These are phyloP conservation scores for Rhopalosiphum maidis DNA, from an alignment of 1,140 invertebrate genomes.

Conservation along the genomic window DNA sequence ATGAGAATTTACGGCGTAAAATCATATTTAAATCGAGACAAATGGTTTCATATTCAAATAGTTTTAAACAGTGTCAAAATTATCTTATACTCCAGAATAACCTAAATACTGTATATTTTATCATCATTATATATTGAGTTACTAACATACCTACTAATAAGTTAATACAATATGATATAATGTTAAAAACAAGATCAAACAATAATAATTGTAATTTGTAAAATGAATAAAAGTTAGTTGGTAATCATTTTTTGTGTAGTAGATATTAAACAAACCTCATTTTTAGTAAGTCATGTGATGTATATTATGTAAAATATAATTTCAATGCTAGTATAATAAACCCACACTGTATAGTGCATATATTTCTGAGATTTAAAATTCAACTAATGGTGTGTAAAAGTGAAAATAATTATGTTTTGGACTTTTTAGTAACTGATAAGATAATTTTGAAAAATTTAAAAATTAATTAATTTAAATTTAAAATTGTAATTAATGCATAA, in stretches of 20 bases:
- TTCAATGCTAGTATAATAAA: too few species aligned
- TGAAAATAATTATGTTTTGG: too few species aligned
- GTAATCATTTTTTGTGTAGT: too few species aligned
- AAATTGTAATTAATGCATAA: too few species aligned
- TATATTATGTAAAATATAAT: not conserved
- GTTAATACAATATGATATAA: not conserved
- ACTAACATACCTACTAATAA: not conserved
- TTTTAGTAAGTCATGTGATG: not conserved
- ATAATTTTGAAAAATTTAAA: too few species aligned
- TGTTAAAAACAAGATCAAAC: not conserved
- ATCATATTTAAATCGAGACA: conserved; percentile 14
- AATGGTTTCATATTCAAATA: conserved; percentile 13
- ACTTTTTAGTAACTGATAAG: too few species aligned
- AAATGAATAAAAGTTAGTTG: not conserved
- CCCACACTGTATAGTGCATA: not conserved
- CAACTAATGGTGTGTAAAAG: too few species aligned
- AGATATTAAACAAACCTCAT: not conserved
- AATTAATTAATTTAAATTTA: too few species aligned
- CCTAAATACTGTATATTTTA: not conserved
- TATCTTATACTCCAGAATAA: not conserved
- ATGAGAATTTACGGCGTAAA: not conserved
- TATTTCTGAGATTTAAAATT: not conserved
- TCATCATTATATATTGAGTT: not conserved
- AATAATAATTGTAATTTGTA: not conserved
- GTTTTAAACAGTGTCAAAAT: not conserved